A percentile compares a stretch with the other conserved stretches of the same genome.
phyloP scores from a whole-genome alignment of 2,888 invertebrate genomes.

The Pristionchus mayeri region DNA sequence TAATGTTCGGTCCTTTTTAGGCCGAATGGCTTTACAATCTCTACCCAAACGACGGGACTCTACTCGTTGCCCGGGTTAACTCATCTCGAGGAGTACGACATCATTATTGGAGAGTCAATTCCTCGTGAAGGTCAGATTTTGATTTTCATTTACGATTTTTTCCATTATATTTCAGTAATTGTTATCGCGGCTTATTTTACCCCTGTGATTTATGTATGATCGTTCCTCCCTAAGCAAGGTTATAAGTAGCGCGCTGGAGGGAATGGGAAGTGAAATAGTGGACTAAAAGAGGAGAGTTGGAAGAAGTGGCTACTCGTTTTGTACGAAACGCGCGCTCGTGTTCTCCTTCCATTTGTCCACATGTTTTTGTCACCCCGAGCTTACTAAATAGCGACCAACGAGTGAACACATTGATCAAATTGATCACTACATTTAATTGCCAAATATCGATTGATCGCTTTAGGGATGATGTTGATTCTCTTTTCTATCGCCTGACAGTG shows the following conservation, averaged over 20 bases:
- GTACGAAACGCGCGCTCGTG: slow-evolving; percentile 39
- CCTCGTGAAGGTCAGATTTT: slow-evolving; percentile 5
- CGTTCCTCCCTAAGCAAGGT: slow-evolving; percentile 8
- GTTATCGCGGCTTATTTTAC: not conserved
- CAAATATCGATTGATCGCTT: slow-evolving; percentile 5
- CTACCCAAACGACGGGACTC: slow-evolving; percentile 22
- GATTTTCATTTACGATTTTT: slow-evolving; percentile 31
- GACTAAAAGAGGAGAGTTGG: not conserved
- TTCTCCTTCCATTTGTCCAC: slow-evolving; percentile 43
- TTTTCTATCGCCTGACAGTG: not conserved
- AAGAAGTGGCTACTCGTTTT: slow-evolving; percentile 26
- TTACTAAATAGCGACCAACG: not conserved
- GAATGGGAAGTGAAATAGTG: slow-evolving; percentile 1
- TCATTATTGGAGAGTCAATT: slow-evolving; percentile 40
- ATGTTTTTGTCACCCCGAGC: slow-evolving; percentile 30
- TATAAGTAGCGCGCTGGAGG: not conserved
- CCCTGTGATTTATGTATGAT: not conserved
- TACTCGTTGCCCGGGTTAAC: slow-evolving; percentile 18
- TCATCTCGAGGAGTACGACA: slow-evolving; percentile 41
- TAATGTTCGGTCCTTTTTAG: not conserved
- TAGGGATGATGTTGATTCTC: not conserved
- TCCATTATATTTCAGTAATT: not conserved
- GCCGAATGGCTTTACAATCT: slow-evolving; percentile 1
- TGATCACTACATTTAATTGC: not conserved
- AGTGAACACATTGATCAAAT: not conserved